A percentile compares a stretch with the other conserved stretches of the same genome.
These are phyloP conservation scores for Acyrthosiphon pisum DNA, from an alignment of 1,140 invertebrate genomes.

Conservation along the genomic window DNA sequence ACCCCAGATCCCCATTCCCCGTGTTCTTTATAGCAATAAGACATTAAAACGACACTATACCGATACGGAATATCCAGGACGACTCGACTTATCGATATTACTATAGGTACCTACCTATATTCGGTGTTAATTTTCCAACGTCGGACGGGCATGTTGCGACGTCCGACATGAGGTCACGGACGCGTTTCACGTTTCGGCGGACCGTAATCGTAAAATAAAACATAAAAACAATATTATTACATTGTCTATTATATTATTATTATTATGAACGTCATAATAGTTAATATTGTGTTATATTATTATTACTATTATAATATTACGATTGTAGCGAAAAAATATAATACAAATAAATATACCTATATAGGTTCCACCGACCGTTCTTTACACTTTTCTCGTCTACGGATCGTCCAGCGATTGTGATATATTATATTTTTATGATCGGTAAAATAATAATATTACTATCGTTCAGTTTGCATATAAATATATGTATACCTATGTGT, in stretches of 20 bases:
- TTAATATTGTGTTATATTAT: not conserved
- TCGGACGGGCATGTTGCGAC: not conserved
- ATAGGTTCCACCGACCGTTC: not conserved
- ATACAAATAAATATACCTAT: not conserved
- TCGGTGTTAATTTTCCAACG: not conserved
- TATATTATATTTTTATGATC: slow-evolving; percentile 6
- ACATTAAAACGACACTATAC: not conserved
- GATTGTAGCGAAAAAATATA: not conserved
- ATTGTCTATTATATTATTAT: not conserved
- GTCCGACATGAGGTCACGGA: not conserved
- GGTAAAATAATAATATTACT: not conserved
- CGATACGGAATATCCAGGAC: not conserved
- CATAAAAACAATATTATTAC: not conserved
- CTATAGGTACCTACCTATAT: too few relatives aligned
- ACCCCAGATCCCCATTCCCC: not conserved
- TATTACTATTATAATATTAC: not conserved
- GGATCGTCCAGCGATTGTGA: not conserved
- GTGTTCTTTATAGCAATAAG: not conserved
- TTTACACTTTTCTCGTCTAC: not conserved
- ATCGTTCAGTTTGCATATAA: not conserved
- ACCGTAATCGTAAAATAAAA: not conserved
- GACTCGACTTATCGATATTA: not conserved
- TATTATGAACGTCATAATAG: not conserved
- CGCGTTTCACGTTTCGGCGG: not conserved
- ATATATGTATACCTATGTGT: not conserved